Evolutionary conservation across 2,797 vertebrate species (phyloP).

Genomic region (Prunella strophiata): DNA sequence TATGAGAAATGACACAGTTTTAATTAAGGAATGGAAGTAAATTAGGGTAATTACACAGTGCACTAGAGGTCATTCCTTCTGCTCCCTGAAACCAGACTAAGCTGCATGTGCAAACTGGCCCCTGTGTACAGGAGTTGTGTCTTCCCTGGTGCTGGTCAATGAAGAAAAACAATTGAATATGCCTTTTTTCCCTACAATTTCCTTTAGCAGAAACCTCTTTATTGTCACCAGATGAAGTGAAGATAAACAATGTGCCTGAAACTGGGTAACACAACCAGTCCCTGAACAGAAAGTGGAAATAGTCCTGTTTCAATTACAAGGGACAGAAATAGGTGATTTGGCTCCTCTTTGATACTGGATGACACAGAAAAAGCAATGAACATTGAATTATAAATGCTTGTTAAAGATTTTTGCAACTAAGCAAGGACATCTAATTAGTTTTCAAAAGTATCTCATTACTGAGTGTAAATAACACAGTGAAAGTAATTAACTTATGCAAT

Average conservation of each 20-base stretch:
- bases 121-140: background rate
- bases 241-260: background rate
- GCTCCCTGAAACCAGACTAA: background rate
- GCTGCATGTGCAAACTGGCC: background rate
- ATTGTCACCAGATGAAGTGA: background rate
- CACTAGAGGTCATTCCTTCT: background rate
- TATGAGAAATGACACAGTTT: background rate
- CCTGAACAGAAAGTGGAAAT: background rate
- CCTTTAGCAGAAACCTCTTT: background rate
- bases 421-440: background rate
- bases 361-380: background rate
- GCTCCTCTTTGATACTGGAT: background rate
- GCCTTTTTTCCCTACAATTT: background rate
- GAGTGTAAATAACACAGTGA: background rate
- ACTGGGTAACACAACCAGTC: background rate
- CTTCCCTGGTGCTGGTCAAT: fast-evolving
- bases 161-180: background rate
- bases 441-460: background rate
- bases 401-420: background rate
- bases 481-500: background rate
- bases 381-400: background rate
- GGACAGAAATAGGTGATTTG: background rate
- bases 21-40: background rate
- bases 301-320: background rate
- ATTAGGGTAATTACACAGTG: conserved; percentile 1